Percentiles rank a stretch among this genome's conserved stretches.
Conservation (phyloP, 2,888 invertebrate species). For the Lysandra bellargus region DNA sequence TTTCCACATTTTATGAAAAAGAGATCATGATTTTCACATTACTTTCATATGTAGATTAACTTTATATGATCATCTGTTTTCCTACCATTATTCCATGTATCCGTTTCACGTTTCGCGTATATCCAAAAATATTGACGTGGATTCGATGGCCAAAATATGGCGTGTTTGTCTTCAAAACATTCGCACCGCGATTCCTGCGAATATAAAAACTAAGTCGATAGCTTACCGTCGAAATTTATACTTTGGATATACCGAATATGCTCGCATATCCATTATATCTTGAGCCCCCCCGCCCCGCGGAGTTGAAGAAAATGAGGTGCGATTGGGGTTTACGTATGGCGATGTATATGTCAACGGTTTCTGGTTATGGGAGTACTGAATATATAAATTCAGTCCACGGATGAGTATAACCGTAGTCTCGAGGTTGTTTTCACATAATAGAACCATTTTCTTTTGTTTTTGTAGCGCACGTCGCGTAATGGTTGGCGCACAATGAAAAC, state of each 20-base stretch:
- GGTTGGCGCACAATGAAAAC: slow-evolving; percentile 76
- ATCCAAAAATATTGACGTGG: slow-evolving; percentile 38
- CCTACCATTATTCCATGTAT: background rate
- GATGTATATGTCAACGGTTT: slow-evolving; percentile 50
- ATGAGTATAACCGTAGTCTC: slow-evolving; percentile 76
- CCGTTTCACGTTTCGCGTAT: slow-evolving; percentile 26
- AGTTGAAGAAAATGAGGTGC: background rate
- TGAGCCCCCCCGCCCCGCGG: slow-evolving; percentile 46
- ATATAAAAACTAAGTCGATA: slow-evolving; percentile 81
- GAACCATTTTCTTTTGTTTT: slow-evolving; percentile 80
- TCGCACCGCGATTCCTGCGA: slow-evolving; percentile 69
- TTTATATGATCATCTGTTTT: background rate
- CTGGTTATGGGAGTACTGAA: slow-evolving; percentile 65
- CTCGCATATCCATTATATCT: slow-evolving; percentile 52
- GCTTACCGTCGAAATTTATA: slow-evolving; percentile 78
- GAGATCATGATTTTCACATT: background rate
- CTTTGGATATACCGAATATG: slow-evolving; percentile 80
- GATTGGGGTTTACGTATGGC: slow-evolving; percentile 39
- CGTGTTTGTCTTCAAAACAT: slow-evolving; percentile 77
- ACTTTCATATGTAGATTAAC: background rate
- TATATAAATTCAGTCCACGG: slow-evolving; percentile 79
- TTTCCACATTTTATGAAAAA: no score
- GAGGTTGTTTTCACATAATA: slow-evolving; percentile 80
- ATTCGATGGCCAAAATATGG: slow-evolving; percentile 42
- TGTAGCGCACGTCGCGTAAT: slow-evolving; percentile 73